These are phyloP conservation scores for Coenobita brevimanus DNA, from an alignment of 1,140 invertebrate genomes.

Conservation along the genomic window DNA sequence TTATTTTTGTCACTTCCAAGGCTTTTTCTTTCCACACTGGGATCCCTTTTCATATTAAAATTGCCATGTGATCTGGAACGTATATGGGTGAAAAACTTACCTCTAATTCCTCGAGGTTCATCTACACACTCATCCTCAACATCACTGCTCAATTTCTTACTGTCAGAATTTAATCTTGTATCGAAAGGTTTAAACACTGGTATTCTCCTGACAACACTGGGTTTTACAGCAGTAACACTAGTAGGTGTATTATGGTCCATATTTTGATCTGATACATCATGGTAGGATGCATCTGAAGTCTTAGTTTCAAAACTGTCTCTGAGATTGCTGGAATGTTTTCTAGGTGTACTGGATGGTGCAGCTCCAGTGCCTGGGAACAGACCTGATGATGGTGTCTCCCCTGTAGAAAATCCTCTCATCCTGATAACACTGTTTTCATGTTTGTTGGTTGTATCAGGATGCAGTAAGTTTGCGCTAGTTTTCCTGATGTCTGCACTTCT, in stretches of 20 bases:
- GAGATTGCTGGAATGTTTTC: neutral
- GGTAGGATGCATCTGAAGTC: neutral
- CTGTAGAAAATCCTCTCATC: too few relatives aligned
- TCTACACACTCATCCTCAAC: neutral
- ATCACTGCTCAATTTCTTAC: neutral
- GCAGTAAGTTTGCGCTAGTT: neutral
- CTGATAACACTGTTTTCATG: too few relatives aligned
- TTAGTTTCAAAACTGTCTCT: neutral
- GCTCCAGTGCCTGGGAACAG: too few relatives aligned
- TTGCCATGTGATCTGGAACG: conserved; percentile 56
- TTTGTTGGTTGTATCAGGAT: too few relatives aligned
- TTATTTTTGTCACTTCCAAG: neutral
- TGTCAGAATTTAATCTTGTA: neutral
- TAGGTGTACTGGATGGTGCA: too few relatives aligned
- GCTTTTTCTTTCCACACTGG: conserved; percentile 23
- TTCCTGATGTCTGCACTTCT: neutral
- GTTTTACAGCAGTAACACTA: neutral
- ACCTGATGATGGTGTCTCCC: too few relatives aligned
- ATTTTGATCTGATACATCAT: neutral
- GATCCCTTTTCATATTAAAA: conserved; percentile 43
- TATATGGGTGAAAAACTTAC: conserved; percentile 31
- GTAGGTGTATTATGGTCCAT: neutral
- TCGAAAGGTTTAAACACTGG: conserved; percentile 42
- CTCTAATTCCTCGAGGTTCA: conserved; percentile 26
- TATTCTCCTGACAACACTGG: conserved; percentile 32